Conservation (phyloP, 2,113 vertebrate genomes). For the Mormyrus iriodes region DNA sequence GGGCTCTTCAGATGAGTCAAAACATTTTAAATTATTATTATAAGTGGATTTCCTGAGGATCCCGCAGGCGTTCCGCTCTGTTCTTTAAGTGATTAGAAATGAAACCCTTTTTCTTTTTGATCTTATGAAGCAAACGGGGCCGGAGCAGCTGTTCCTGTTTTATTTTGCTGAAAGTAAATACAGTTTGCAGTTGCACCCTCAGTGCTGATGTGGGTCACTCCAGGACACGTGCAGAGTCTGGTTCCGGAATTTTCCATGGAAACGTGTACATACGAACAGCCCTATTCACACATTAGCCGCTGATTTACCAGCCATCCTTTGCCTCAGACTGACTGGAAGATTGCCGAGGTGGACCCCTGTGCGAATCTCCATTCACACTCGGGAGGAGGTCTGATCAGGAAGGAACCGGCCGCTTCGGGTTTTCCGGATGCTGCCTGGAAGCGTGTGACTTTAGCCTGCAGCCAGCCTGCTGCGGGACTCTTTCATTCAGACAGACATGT, state of each 20-base stretch:
- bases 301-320: constrained; percentile 33
- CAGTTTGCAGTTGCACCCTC: background rate
- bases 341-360: background rate
- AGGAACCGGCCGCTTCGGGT: background rate
- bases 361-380: background rate
- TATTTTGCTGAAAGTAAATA: background rate
- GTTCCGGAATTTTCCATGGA: background rate
- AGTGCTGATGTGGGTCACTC: background rate
- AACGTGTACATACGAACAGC: background rate
- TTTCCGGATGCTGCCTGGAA: background rate
- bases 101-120: background rate
- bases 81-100: background rate
- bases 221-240: background rate
- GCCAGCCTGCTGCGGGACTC: constrained; percentile 31
- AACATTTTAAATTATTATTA: background rate
- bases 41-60: background rate
- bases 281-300: background rate
- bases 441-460: constrained; percentile 37
- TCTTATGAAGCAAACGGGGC: background rate
- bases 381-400: constrained; percentile 1
- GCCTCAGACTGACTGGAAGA: constrained; percentile 6
- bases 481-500: constrained; percentile 36
- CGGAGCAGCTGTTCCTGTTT: background rate
- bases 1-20: background rate
- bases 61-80: background rate